These are phyloP conservation scores for Listrodromus nycthemerus DNA, from an alignment of 2,888 invertebrate genomes.

Conservation along the genomic window DNA sequence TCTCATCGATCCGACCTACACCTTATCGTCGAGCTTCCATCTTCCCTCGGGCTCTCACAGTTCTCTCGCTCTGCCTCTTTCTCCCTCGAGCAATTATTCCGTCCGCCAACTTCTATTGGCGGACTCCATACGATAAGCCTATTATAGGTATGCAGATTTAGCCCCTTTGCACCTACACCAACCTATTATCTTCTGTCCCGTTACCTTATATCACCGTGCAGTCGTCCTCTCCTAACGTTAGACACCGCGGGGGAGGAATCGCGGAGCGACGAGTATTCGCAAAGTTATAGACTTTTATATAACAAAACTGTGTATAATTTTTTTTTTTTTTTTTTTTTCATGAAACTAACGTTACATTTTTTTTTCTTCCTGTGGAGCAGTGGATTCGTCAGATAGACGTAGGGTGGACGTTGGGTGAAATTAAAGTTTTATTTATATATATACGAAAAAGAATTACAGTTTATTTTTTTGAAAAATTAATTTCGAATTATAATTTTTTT, in stretches of 20 bases:
- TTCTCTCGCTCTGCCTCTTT: slow-evolving; percentile 7
- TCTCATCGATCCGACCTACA: slow-evolving; percentile 70
- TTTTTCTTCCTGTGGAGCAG: too few relatives aligned
- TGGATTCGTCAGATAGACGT: too few relatives aligned
- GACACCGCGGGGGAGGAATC: background rate
- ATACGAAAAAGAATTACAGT: too few relatives aligned
- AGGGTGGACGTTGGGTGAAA: too few relatives aligned
- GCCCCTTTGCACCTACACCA: slow-evolving; percentile 43
- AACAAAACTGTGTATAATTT: too few relatives aligned
- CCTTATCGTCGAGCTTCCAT: slow-evolving; percentile 71
- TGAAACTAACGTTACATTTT: background rate
- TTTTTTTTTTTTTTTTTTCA: background rate
- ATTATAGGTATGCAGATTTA: slow-evolving; percentile 61
- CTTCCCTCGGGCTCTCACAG: slow-evolving; percentile 62
- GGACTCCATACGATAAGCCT: slow-evolving; percentile 56
- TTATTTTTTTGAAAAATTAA: too few relatives aligned
- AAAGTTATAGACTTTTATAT: background rate
- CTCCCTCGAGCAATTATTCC: slow-evolving; percentile 69
- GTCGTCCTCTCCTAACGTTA: slow-evolving; percentile 1
- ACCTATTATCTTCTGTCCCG: slow-evolving; percentile 34
- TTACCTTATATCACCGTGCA: slow-evolving; percentile 21
- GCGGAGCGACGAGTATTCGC: background rate
- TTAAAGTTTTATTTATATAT: too few relatives aligned
- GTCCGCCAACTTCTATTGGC: slow-evolving; percentile 69
- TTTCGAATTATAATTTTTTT: too few relatives aligned